Conservation (phyloP, 2,797 vertebrate species). For the Huso huso region DNA sequence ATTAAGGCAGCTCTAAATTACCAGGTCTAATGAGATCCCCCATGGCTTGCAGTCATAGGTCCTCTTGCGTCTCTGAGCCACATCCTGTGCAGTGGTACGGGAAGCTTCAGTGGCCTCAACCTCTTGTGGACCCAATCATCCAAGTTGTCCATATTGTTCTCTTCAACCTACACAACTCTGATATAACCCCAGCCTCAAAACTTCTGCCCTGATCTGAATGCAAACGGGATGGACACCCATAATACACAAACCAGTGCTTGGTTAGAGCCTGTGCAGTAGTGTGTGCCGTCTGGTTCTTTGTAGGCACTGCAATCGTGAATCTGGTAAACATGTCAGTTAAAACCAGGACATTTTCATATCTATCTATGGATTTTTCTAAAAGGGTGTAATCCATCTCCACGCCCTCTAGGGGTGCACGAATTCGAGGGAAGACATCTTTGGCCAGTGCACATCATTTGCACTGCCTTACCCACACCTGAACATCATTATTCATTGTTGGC, state of each 20-base stretch:
- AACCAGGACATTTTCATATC: neutral
- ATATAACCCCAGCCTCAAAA: neutral
- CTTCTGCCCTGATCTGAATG: neutral
- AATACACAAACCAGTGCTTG: neutral
- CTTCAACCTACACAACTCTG: neutral
- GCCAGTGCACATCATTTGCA: constrained; percentile 20
- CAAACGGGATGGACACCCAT: neutral
- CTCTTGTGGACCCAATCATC: neutral
- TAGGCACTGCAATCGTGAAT: neutral
- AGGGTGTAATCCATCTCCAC: neutral
- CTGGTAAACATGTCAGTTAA: neutral
- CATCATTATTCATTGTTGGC: constrained; percentile 13
- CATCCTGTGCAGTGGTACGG: neutral
- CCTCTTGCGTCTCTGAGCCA: neutral
- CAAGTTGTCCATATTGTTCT: neutral
- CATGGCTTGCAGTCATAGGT: neutral
- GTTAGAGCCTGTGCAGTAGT: neutral
- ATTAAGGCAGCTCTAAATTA: neutral
- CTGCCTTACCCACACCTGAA: constrained; percentile 14
- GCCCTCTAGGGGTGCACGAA: neutral
- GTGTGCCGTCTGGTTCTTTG: neutral
- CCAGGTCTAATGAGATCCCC: neutral
- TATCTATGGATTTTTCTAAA: neutral
- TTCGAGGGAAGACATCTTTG: constrained; percentile 22
- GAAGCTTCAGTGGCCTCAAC: neutral